Base-by-base conservation (phyloP, 2,888 invertebrate species). In the Andrena haemorrhoa region DNA sequence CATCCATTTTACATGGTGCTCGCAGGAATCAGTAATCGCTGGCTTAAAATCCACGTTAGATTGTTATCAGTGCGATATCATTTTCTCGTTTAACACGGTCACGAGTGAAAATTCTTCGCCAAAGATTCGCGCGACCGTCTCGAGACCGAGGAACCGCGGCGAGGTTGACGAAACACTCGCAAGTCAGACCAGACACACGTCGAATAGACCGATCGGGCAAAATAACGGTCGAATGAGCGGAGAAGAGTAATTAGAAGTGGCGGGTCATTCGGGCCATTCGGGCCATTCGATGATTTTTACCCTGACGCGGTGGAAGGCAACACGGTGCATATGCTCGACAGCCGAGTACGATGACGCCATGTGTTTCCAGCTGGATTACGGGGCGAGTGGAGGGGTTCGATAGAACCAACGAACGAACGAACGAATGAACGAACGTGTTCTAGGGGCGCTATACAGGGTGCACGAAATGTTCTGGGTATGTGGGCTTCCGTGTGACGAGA, bases 291-390 rank as follows among this genome's bases (percentile, higher is more conserved):
- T 86, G 88, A 88, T 85, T 88, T 83, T 83, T 83, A 70, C 78
- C 35, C 53, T 63, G 72, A 47, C 61, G 74, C 70, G 73, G 47
- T 60, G 51, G 56, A 60, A 79, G 53, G 75, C 78, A 86, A 82
- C 76, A 63, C 60, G 77, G 53, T 88, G 84, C 86, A 90, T 88
- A 86, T 89, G 88, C 82, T 83, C 56, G 79, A 68, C 76, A 64
- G 73, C 69, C 73, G 85, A 86, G 80, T 60, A 72, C 86, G 86
- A 88, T 88, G 90, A 90, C 91, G 91, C 92, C 93, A 92, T 93
- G 92, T 93, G 93, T 92, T 92, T 92, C 91, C 91, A 92, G 91
- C 89, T 91, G 91, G 90, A 90, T 89, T 88, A 86, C 70, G 85
- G 85, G 85, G 88, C 41, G 41, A 41, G 41, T 41, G 85, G 87